phyloP scores from a whole-genome alignment of 1,140 invertebrate genomes.

The Leptinotarsa undecemlineata region DNA sequence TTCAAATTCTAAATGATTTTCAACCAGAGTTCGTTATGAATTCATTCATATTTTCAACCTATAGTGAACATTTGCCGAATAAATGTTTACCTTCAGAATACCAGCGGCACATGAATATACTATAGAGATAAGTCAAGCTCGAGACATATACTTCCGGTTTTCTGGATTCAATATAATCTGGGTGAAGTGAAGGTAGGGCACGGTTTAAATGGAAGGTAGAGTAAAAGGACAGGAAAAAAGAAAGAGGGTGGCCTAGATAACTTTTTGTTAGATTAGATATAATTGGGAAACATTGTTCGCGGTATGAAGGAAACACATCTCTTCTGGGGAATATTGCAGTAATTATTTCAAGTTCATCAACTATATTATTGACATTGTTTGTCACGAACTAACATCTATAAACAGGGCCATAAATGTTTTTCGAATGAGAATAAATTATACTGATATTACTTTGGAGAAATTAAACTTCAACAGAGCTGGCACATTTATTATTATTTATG shows the following conservation, averaged over 20 bases:
- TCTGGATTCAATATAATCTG: background rate
- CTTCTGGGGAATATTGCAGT: too few relatives aligned
- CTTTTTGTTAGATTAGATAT: background rate
- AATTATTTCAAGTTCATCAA: too few relatives aligned
- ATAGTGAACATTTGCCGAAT: background rate
- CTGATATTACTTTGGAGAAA: background rate
- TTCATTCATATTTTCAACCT: too few relatives aligned
- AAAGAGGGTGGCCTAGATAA: background rate
- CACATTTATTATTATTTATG: background rate
- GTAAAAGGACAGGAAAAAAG: background rate
- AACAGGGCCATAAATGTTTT: too few relatives aligned
- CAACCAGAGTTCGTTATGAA: too few relatives aligned
- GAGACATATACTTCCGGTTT: conserved; percentile 10
- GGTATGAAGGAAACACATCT: too few relatives aligned
- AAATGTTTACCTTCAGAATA: background rate
- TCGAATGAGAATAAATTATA: background rate
- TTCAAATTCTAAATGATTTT: too few relatives aligned
- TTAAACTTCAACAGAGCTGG: background rate
- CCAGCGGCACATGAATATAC: background rate
- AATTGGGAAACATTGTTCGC: conserved; percentile 4
- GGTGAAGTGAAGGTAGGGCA: background rate
- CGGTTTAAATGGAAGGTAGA: background rate
- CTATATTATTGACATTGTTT: too few relatives aligned
- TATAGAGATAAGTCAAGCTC: conserved; percentile 4
- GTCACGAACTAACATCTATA: too few relatives aligned